Evolutionary conservation across 2,113 vertebrate genomes (phyloP).

Genomic region (Atlantisia rogersi): DNA sequence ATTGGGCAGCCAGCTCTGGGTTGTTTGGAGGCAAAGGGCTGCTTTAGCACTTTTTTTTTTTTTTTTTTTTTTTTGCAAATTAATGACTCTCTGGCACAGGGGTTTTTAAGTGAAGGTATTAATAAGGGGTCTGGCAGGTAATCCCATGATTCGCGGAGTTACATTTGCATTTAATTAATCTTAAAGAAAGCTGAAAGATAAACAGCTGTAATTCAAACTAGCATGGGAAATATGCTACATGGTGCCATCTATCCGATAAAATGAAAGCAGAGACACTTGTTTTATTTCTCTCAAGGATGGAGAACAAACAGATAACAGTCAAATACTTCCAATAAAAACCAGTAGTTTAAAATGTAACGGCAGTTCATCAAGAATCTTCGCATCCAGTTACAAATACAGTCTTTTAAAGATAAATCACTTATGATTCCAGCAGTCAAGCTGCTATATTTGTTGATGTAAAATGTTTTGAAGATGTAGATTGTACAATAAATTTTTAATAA

Average conservation of each 20-base stretch:
- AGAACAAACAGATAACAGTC: conserved; percentile 75
- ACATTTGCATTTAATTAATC: conserved; percentile 90
- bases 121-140: conserved; percentile 89
- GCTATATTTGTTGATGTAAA: conserved; percentile 76
- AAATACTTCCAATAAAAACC: conserved; percentile 70
- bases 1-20: conserved; percentile 80
- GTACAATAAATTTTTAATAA: conserved; percentile 83
- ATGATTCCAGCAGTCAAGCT: conserved; percentile 67
- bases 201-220: conserved; percentile 87
- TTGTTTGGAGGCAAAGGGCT: conserved; percentile 79
- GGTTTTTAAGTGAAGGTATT: conserved; percentile 87
- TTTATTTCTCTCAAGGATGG: conserved; percentile 68
- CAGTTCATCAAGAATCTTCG: conserved; percentile 70
- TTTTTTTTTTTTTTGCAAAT: conserved; percentile 68
- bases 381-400: conserved; percentile 64
- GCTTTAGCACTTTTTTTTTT: conserved; percentile 53
- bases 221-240: conserved; percentile 76
- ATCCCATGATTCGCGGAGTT: conserved; percentile 82
- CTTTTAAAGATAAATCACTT: conserved; percentile 77
- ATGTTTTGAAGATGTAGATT: conserved; percentile 78
- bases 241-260: conserved; percentile 79
- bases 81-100: conserved; percentile 81
- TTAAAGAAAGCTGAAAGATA: conserved; percentile 87
- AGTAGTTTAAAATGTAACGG: conserved; percentile 61
- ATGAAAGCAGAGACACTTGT: conserved; percentile 77